Conservation (phyloP, 35 echinoderm and acorn worm genomes). For the Diadema setosum region DNA sequence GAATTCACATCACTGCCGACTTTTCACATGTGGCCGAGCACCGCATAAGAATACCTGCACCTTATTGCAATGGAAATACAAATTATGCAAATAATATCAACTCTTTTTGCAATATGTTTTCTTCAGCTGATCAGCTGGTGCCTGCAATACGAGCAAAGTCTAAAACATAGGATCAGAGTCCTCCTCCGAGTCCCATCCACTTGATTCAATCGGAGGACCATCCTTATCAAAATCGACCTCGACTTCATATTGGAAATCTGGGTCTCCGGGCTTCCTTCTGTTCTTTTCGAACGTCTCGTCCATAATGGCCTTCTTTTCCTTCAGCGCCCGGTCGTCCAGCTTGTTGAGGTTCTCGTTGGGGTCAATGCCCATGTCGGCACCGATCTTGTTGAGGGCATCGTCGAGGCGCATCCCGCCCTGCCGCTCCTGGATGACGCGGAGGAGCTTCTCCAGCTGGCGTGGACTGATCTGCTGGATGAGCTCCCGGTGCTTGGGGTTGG, state of each 20-base stretch:
- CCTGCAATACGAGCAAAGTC: no score
- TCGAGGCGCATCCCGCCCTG: conserved; percentile 57
- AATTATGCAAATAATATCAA: no score
- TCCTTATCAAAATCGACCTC: conserved; percentile 87
- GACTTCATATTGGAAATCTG: conserved; percentile 87
- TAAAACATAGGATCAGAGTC: conserved; percentile 86
- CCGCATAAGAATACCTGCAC: no score
- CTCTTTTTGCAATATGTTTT: no score
- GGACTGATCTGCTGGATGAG: conserved; percentile 68
- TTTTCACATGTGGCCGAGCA: no score
- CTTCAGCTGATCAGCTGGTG: no score
- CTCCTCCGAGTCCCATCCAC: conserved; percentile 90
- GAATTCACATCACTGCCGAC: no score
- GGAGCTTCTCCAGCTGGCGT: conserved; percentile 78
- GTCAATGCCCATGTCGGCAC: conserved; percentile 49
- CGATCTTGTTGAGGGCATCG: conserved; percentile 51
- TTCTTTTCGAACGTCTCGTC: conserved; percentile 91
- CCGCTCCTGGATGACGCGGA: conserved; percentile 75
- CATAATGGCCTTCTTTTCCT: conserved; percentile 79
- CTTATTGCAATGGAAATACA: no score
- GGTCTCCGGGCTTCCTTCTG: conserved; percentile 71
- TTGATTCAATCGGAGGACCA: conserved; percentile 66
- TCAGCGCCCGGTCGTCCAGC: conserved; percentile 70
- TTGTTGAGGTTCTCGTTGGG: conserved; percentile 77
- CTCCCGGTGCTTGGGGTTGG: conserved; percentile 83